Conservation (phyloP, 2,113 vertebrate species). For the Grammomys surdaster region DNA sequence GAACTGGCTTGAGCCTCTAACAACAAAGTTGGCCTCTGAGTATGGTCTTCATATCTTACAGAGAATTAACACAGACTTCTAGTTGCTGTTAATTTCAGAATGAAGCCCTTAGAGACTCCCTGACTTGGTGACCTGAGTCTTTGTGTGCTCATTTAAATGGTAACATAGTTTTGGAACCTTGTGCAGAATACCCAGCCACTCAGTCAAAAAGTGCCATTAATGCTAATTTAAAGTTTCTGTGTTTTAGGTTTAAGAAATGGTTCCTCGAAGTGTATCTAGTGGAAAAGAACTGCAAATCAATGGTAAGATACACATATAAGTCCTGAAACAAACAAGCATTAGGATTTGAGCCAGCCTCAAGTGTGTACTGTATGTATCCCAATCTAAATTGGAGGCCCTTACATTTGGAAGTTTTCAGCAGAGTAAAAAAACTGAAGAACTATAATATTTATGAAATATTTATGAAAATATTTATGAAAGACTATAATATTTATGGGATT, state of each 20-base stretch:
- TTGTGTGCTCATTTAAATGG: not conserved
- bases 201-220: not conserved
- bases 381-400: not conserved
- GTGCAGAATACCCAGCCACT: not conserved
- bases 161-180: not conserved
- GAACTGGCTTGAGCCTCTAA: not conserved
- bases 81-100: slow-evolving; percentile 10
- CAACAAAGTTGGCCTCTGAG: not conserved
- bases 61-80: not conserved
- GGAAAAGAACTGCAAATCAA: slow-evolving; percentile 7
- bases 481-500: not conserved
- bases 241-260: slow-evolving; percentile 14
- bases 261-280: not conserved
- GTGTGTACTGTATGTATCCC: not conserved
- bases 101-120: not conserved
- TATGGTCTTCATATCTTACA: not conserved
- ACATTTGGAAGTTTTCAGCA: slow-evolving; percentile 3
- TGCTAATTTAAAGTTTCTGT: not conserved
- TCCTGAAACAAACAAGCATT: not conserved
- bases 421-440: slow-evolving; percentile 14
- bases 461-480: no score
- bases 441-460: no score
- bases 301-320: not conserved
- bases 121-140: not conserved
- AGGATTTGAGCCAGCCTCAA: not conserved